Base-by-base conservation (phyloP, 2,888 invertebrate genomes). In the Dyspetes luteomarginatus region DNA sequence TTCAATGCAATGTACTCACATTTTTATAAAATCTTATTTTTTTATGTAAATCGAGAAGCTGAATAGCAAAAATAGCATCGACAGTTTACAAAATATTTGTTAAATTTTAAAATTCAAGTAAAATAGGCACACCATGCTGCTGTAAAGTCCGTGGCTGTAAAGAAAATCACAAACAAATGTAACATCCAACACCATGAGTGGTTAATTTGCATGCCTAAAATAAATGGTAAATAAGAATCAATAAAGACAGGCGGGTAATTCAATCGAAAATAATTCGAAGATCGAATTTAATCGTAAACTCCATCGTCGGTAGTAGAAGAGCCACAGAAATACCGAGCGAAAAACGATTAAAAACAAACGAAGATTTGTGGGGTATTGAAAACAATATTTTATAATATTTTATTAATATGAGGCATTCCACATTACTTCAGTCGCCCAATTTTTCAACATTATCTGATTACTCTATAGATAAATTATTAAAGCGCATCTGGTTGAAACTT, bases 111-210 rank as follows among this genome's bases (percentile, higher is more conserved):
- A 56, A 71, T 15, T 41, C 24, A 19, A 28, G n/a, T 19, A 41
- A 72, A 71, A 64, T 15, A 36, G 22, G 50, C 19, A 52, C 52
- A 41, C 30, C 67, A 67, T 52, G 50, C 52, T 55, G 52, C 36
- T 67, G 67, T 9, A 41, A 52, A 67, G n/a, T 52, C 30, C 36
- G 22, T 41, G 50, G 36, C 55, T 50, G 67, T 0, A 64, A 48
- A 64, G 36, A 41, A 41, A 56, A 7, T 4, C 12, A n/a, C 28
- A 56, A 28, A 41, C 17, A 19, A 36, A 36, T 36, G 12, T 15
- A 3, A 28, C 28, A 58, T 58, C 30, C 5, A 26, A 58, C 15
- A 58, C 19, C 17, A 36, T 22, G 55, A 36, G 7, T 9, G 2
- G 36, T 4, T 7, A 36, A 36, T 12, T 36, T 12, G 12, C 36